phyloP scores from a whole-genome alignment of 2,113 vertebrate genomes.

The Gymnogyps californianus region DNA sequence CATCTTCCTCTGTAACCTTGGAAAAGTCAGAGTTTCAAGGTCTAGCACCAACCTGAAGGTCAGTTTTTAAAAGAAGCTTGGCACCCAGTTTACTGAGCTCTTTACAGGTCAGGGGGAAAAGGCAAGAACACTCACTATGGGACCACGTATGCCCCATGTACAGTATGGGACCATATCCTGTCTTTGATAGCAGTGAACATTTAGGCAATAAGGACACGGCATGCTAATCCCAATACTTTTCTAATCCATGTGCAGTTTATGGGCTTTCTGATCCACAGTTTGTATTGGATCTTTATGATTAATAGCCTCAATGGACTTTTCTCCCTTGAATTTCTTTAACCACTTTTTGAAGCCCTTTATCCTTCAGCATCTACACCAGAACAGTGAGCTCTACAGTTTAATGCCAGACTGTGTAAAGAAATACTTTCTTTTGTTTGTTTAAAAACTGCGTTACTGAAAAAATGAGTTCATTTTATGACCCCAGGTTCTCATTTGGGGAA shows the following conservation, averaged over 20 bases:
- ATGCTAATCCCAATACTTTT: background rate
- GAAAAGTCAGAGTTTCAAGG: background rate
- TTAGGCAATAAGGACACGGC: background rate
- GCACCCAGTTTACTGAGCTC: background rate
- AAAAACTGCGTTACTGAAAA: background rate
- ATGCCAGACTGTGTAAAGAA: background rate
- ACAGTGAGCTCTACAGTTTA: background rate
- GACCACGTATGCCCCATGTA: too few relatives aligned
- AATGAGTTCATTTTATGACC: background rate
- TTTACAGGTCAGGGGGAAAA: background rate
- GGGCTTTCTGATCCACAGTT: background rate
- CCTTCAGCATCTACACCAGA: background rate
- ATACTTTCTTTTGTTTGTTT: background rate
- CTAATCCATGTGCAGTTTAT: background rate
- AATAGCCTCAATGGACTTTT: background rate
- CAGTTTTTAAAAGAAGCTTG: background rate
- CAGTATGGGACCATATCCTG: background rate
- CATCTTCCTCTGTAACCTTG: background rate
- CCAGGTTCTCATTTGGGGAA: background rate
- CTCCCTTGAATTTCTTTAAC: background rate
- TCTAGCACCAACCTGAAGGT: background rate
- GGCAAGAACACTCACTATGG: background rate
- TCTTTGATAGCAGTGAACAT: background rate
- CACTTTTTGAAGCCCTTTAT: background rate
- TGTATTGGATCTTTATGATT: background rate